A percentile compares a stretch with the other conserved stretches of the same genome.
These are phyloP conservation scores for Fragum sueziense DNA, from an alignment of 2,888 invertebrate species.

Conservation along the genomic window DNA sequence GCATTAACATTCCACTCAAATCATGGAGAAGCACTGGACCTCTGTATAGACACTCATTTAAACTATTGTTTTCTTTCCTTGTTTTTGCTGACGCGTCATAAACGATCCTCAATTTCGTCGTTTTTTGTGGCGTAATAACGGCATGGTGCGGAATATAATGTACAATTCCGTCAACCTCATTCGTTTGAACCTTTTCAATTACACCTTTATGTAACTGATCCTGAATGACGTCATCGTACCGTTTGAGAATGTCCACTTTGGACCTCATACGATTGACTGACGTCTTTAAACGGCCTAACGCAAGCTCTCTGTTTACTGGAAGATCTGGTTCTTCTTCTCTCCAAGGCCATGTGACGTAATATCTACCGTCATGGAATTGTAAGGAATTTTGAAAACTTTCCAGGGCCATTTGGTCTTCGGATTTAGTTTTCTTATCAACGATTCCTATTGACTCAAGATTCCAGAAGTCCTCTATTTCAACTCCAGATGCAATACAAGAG, in stretches of 20 bases:
- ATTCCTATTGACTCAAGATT: constrained; percentile 36
- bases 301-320: constrained; percentile 32
- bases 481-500: not conserved
- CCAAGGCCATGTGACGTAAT: constrained; percentile 42
- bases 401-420: constrained; percentile 23
- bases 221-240: constrained; percentile 29
- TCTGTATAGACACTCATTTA: constrained; percentile 34
- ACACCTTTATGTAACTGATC: constrained; percentile 34
- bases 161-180: not conserved
- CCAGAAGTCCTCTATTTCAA: constrained; percentile 34
- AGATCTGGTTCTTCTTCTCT: constrained; percentile 12
- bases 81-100: constrained; percentile 28
- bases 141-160: constrained; percentile 44
- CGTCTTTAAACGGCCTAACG: constrained; percentile 31
- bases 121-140: constrained; percentile 22
- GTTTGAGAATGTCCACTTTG: constrained; percentile 31
- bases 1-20: constrained; percentile 25
- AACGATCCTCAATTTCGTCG: constrained; percentile 23
- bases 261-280: constrained; percentile 11
- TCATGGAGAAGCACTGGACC: constrained; percentile 28
- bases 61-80: constrained; percentile 11
- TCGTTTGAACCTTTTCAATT: constrained; percentile 29
- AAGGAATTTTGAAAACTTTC: constrained; percentile 25
- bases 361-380: constrained; percentile 26
- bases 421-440: not conserved